Percentiles rank a stretch among this genome's conserved stretches.
Evolutionary conservation across 2,113 vertebrate genomes (phyloP).

Genomic region (Dicrurus megarhynchus): DNA sequence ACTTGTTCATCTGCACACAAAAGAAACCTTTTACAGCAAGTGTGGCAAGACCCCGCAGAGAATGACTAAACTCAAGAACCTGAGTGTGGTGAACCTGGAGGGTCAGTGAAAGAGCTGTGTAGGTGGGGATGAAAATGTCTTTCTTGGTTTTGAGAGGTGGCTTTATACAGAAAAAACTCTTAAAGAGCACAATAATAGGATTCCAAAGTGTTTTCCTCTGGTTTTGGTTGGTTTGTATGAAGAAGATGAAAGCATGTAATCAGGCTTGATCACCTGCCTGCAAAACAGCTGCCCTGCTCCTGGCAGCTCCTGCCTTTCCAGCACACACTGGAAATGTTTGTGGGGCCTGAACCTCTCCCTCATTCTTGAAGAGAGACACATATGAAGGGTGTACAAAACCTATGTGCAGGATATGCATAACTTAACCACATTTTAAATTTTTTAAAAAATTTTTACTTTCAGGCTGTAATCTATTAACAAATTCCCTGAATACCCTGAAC

Average conservation of each 20-base stretch:
- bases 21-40: neutral
- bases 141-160: neutral
- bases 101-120: neutral
- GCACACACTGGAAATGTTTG: accelerated
- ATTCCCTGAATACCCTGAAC: neutral
- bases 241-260: neutral
- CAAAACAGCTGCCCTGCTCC: neutral
- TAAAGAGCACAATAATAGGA: neutral
- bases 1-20: conserved; percentile 79
- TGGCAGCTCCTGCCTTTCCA: neutral
- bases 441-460: neutral
- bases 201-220: neutral
- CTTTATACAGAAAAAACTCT: neutral
- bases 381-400: neutral
- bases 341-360: neutral
- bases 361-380: neutral
- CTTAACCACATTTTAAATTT: neutral
- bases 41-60: accelerated
- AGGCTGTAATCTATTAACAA: neutral
- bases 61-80: neutral
- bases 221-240: neutral
- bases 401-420: neutral
- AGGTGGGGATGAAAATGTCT: neutral
- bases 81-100: neutral
- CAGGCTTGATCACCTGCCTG: neutral